These are phyloP conservation scores for Tiaroga cobitis DNA, from an alignment of 2,797 vertebrate species.

Conservation along the genomic window DNA sequence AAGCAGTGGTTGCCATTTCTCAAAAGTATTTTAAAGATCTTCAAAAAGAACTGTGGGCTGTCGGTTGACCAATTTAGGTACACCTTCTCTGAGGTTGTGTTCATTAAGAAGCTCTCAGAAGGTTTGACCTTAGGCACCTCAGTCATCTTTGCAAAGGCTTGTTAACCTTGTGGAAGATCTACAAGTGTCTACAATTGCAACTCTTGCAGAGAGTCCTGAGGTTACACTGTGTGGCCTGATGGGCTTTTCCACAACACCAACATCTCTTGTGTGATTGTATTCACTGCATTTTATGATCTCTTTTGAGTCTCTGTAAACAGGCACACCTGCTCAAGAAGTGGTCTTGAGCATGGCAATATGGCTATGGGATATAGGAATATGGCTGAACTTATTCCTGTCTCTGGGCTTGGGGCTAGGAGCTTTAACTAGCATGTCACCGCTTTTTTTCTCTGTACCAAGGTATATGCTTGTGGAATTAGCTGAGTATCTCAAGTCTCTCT, in stretches of 20 bases:
- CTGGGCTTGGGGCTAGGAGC: no score
- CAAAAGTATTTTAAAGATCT: not conserved
- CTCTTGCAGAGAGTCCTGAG: constrained; percentile 5
- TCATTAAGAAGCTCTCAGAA: not conserved
- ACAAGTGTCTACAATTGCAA: not conserved
- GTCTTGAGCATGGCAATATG: not conserved
- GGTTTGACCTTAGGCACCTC: not conserved
- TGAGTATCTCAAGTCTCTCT: not conserved
- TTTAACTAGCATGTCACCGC: not conserved
- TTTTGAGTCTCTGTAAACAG: not conserved
- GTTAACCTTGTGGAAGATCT: not conserved
- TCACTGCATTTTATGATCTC: not conserved
- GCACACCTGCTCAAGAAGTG: not conserved
- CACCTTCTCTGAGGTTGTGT: not conserved
- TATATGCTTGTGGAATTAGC: not conserved
- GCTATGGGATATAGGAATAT: no score
- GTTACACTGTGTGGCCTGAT: not conserved
- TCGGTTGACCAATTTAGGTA: not conserved
- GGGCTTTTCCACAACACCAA: not conserved
- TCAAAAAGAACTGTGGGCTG: not conserved
- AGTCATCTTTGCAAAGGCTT: not conserved
- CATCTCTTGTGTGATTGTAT: not conserved
- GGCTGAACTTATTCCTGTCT: not conserved
- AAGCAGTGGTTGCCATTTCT: constrained; percentile 1
- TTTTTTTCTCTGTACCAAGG: not conserved